phyloP scores from a whole-genome alignment of 1,140 invertebrate genomes.

The Tetramorium simillimum region DNA sequence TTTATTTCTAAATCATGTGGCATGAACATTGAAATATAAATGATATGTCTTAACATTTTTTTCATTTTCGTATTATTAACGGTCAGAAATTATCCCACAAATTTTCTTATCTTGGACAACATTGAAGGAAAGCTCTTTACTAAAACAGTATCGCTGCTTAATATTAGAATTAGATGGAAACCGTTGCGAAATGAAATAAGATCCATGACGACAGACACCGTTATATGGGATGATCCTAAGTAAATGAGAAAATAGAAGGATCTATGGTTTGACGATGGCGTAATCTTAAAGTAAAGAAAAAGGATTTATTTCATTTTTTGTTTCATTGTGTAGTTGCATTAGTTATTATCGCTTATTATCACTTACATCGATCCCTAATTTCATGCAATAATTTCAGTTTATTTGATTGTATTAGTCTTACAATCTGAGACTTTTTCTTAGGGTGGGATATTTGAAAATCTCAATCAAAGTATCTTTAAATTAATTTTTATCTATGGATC shows the following conservation, averaged over 20 bases:
- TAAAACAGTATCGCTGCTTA: slow-evolving; percentile 6
- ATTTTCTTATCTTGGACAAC: neutral
- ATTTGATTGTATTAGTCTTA: neutral
- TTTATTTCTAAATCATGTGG: neutral
- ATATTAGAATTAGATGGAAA: slow-evolving; percentile 12
- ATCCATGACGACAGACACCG: slow-evolving; percentile 57
- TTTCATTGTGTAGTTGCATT: neutral
- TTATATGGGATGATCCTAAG: slow-evolving; percentile 52
- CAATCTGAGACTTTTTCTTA: neutral
- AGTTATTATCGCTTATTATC: neutral
- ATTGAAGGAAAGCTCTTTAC: neutral
- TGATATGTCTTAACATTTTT: neutral
- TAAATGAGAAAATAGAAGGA: slow-evolving; percentile 39
- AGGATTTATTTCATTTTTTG: neutral
- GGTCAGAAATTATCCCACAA: neutral
- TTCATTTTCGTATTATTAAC: neutral
- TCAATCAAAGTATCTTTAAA: neutral
- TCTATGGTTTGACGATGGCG: neutral
- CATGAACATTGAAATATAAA: neutral
- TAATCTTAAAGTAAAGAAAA: neutral
- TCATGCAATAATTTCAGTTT: neutral
- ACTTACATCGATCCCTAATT: neutral
- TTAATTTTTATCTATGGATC: neutral
- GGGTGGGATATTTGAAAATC: neutral
- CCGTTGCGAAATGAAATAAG: slow-evolving; percentile 52